Evolutionary conservation across 2,113 vertebrate species (phyloP).

Genomic region (Misgurnus anguillicaudatus): DNA sequence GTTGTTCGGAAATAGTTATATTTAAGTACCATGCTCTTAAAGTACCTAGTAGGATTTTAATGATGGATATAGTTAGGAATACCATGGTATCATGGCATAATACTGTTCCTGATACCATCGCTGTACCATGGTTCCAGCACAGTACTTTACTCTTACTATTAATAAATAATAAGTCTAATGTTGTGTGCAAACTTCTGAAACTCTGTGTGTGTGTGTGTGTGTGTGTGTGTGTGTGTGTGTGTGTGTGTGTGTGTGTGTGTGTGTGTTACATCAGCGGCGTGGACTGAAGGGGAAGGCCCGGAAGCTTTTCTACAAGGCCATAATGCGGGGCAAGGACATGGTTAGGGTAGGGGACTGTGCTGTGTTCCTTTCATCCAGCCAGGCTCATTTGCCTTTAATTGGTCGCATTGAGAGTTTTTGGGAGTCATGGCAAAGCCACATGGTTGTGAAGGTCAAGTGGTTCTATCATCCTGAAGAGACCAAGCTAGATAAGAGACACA

Average conservation of each 20-base stretch:
- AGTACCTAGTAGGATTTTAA: too few relatives aligned
- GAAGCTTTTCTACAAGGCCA: slow-evolving; percentile 97
- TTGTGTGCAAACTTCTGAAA: background rate
- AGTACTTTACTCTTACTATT: too few relatives aligned
- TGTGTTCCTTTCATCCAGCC: slow-evolving; percentile 92
- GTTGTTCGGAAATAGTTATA: too few relatives aligned
- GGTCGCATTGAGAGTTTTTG: slow-evolving; percentile 97
- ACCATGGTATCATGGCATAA: too few relatives aligned
- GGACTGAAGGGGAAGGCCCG: slow-evolving; percentile 95
- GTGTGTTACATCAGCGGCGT: slow-evolving; percentile 78
- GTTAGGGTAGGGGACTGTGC: slow-evolving; percentile 93
- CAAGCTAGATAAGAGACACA: slow-evolving; percentile 89
- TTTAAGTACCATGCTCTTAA: too few relatives aligned
- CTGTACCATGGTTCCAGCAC: too few relatives aligned
- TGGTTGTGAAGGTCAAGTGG: slow-evolving; percentile 99
- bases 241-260: slow-evolving; percentile 45
- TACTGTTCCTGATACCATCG: too few relatives aligned
- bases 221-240: slow-evolving; percentile 46
- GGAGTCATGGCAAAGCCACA: slow-evolving; percentile 96
- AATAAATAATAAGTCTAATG: background rate
- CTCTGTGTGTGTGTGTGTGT: slow-evolving; percentile 47
- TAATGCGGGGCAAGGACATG: slow-evolving; percentile 90
- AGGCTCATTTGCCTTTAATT: slow-evolving; percentile 92
- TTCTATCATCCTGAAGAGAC: slow-evolving; percentile 99
- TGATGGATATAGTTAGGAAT: too few relatives aligned